Evolutionary conservation across 2,888 invertebrate species (phyloP).

Genomic region (Hecatera dysodea): DNA sequence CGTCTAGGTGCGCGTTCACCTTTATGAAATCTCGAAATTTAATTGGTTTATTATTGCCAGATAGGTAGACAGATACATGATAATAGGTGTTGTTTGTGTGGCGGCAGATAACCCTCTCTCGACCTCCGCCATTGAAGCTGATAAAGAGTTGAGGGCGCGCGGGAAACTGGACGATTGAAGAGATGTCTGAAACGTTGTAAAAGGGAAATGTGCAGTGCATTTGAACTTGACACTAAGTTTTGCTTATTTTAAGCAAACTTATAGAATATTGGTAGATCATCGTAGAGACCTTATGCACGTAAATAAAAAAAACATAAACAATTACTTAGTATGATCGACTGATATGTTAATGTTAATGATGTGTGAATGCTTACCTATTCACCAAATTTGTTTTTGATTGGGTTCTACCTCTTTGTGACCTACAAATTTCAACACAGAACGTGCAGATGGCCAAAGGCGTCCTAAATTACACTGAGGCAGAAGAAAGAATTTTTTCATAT

Average conservation of each 20-base stretch:
- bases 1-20: too few relatives aligned
- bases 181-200: constrained; percentile 20
- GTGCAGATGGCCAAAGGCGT: neutral
- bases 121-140: constrained; percentile 70
- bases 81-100: constrained; percentile 72
- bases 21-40: constrained; percentile 72
- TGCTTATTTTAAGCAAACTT: too few relatives aligned
- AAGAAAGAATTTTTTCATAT: neutral
- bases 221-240: neutral
- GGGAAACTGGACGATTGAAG: constrained; percentile 43
- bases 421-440: neutral
- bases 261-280: too few relatives aligned
- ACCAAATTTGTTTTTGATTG: neutral
- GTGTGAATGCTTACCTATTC: too few relatives aligned
- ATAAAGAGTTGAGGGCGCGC: constrained; percentile 63
- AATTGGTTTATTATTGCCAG: constrained; percentile 63
- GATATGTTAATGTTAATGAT: neutral
- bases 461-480: neutral
- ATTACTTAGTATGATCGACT: neutral
- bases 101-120: constrained; percentile 73
- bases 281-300: too few relatives aligned
- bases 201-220: constrained; percentile 2
- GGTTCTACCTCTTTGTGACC: neutral
- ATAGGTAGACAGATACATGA: constrained; percentile 51
- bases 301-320: too few relatives aligned